Percentiles rank a stretch among this genome's conserved stretches.
These are phyloP conservation scores for Myiopsitta monachus DNA, from an alignment of 2,113 vertebrate species.

Conservation along the genomic window DNA sequence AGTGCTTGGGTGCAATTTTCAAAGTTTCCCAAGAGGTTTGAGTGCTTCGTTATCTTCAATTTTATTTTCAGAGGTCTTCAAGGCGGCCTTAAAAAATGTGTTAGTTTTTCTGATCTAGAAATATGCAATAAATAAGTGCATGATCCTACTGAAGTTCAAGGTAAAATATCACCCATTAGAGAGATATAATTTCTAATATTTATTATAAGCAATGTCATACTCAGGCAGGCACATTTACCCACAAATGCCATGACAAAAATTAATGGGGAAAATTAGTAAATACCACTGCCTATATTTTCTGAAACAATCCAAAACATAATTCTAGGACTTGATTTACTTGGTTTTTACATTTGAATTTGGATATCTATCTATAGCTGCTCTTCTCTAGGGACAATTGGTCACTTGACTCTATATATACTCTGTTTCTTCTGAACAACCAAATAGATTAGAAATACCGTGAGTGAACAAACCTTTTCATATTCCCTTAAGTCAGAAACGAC, in stretches of 20 bases:
- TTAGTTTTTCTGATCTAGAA: background rate
- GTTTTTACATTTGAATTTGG: background rate
- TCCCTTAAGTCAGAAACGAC: background rate
- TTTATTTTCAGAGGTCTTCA: background rate
- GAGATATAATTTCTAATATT: background rate
- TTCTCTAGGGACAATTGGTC: background rate
- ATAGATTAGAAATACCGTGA: background rate
- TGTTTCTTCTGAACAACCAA: background rate
- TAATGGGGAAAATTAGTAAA: background rate
- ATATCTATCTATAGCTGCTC: background rate
- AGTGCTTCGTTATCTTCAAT: background rate
- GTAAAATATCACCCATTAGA: background rate
- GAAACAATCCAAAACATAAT: background rate
- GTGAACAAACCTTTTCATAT: background rate
- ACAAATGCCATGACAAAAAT: background rate
- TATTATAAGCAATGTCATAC: background rate
- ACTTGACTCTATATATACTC: background rate
- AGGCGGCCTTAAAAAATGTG: background rate
- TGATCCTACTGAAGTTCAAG: fast-evolving
- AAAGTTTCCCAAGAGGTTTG: background rate
- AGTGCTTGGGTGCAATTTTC: background rate
- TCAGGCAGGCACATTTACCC: background rate
- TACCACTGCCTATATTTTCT: fast-evolving
- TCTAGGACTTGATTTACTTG: background rate
- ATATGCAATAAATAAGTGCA: background rate